Conservation (phyloP, 2,888 invertebrate genomes). For the Troides oblongomaculatus region DNA sequence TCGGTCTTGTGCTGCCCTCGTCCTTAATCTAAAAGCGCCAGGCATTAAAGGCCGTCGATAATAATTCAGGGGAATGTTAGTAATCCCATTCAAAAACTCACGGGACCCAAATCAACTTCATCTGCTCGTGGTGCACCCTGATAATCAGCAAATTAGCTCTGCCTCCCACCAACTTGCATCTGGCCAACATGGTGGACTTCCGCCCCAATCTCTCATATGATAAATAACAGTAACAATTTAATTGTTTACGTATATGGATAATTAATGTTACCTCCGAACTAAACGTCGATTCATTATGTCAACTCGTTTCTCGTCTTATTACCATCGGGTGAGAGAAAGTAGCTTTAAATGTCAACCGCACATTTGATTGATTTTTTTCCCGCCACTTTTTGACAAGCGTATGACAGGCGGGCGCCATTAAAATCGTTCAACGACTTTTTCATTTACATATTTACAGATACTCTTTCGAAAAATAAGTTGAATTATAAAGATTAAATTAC, state of each 20-base stretch:
- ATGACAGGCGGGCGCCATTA: conserved; percentile 2
- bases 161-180: too few species aligned
- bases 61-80: too few species aligned
- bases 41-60: too few species aligned
- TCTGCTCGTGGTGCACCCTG: too few species aligned
- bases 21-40: too few species aligned
- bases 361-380: conserved; percentile 1
- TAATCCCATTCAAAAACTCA: too few species aligned
- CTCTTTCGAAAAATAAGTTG: neutral
- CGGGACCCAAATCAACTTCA: too few species aligned
- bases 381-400: neutral
- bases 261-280: neutral
- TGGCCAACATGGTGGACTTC: too few species aligned
- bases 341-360: neutral
- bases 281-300: conserved; percentile 1
- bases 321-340: neutral
- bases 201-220: too few species aligned
- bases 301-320: neutral
- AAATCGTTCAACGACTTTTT: neutral
- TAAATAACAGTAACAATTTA: neutral
- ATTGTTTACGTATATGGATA: neutral
- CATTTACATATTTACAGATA: neutral
- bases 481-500: too few species aligned
- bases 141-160: too few species aligned
- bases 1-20: too few species aligned